These are phyloP conservation scores for Mythimna pallens DNA, from an alignment of 2,888 invertebrate genomes.

Conservation along the genomic window DNA sequence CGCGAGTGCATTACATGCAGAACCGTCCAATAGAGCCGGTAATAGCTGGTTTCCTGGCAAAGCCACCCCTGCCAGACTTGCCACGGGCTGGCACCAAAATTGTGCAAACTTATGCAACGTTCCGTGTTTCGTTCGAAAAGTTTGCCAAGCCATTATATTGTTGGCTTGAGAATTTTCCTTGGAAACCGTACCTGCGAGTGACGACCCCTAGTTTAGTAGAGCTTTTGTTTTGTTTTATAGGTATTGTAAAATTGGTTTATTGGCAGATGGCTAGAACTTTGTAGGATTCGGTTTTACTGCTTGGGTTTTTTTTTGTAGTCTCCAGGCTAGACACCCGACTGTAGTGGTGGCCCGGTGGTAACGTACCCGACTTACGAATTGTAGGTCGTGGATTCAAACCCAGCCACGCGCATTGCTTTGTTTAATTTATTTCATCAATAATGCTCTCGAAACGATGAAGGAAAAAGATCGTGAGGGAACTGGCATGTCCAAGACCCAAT, in stretches of 20 bases:
- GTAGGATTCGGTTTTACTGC: conserved; percentile 16
- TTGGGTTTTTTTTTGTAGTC: not conserved
- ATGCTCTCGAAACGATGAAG: no score
- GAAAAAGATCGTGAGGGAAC: no score
- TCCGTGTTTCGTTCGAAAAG: conserved; percentile 61
- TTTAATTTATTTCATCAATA: no score
- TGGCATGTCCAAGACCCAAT: no score
- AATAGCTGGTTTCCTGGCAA: conserved; percentile 53
- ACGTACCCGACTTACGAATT: no score
- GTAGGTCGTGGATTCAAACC: no score
- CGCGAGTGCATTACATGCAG: conserved; percentile 54
- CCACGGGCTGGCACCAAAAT: conserved; percentile 73
- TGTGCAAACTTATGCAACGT: conserved; percentile 78
- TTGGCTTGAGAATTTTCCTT: conserved; percentile 50
- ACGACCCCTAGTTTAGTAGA: not conserved
- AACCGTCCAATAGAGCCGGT: conserved; percentile 28
- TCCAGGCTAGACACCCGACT: no score
- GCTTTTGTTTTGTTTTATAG: conserved; percentile 36
- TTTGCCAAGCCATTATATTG: conserved; percentile 68
- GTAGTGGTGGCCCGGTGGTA: no score
- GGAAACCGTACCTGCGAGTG: conserved; percentile 52
- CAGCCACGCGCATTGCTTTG: no score
- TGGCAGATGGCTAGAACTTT: not conserved
- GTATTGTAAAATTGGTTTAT: conserved; percentile 36
- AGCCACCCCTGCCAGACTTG: conserved; percentile 65